Base-by-base conservation (phyloP, 2,797 vertebrate genomes). In the Limosa lapponica region DNA sequence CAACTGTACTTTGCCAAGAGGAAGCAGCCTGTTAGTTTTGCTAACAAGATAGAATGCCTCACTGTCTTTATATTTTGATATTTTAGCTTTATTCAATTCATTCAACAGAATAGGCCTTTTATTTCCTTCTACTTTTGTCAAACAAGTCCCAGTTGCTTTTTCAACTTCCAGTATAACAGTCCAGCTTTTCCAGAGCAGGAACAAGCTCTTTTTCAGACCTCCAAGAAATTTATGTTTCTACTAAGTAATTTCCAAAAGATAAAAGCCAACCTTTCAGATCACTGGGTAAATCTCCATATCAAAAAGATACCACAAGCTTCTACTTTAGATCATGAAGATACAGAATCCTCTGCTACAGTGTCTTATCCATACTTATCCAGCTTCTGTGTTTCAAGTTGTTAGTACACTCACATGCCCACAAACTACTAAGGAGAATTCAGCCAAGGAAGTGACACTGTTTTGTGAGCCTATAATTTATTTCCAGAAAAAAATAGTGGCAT, bases 11-110 rank as follows among this genome's bases (percentile, higher is more conserved):
- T n/a, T 62, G 49, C 52, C 70, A 84, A 93, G 73, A 82, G 66
- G 73, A 93, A 95, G 59, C 18, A 62, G 43, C 28, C 43, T 94
- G 20, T 82, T 87, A 79, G 70, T 88, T 95, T 64, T 91, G 48
- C 39, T 87, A 96, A 84, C 46, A 88, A 70, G n/a, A 34, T 49
- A 72, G 25, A 88, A 93, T 36, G 55, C 59, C 22, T 82, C 51
- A 22, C 14, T 58, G 23, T 44, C 73, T 84, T 94, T 11, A 10
- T 37, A 49, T 79, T 79, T 91, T 54, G 49, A 15, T 72, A 86
- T 78, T 86, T 75, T 36, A 78, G 34, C 51, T 82, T 86, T 79
- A 93, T 72, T 90, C 48, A 94, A 88, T 44, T 80, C 8, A 88
- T 71, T 91, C 39, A 88, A 49, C 23, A 61, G 27, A 92, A 78